These are phyloP conservation scores for Crotalus tigris DNA, from an alignment of 2,113 vertebrate species.

Conservation along the genomic window DNA sequence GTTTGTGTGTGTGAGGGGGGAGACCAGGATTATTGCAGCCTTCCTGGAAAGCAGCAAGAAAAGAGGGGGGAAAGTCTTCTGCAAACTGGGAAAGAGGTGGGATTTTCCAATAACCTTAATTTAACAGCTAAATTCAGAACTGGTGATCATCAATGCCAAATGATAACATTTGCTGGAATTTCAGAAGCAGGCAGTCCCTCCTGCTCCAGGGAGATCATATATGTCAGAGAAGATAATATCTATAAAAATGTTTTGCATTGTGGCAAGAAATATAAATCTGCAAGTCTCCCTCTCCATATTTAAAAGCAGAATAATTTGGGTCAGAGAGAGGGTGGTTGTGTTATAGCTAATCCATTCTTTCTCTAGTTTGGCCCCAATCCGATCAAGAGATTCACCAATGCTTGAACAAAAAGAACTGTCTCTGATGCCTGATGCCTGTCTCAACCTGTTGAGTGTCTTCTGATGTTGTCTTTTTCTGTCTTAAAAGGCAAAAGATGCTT, in stretches of 20 bases:
- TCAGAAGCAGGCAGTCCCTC: not conserved
- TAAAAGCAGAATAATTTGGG: not conserved
- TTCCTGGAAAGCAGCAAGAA: not conserved
- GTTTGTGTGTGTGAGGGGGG: not conserved
- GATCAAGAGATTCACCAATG: not conserved
- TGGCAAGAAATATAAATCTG: not conserved
- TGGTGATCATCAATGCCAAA: not conserved
- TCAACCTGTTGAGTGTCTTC: not conserved
- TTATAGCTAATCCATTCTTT: no score
- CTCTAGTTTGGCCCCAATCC: no score
- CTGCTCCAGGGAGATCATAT: not conserved
- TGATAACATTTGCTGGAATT: not conserved
- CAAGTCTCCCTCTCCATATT: not conserved
- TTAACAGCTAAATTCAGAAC: not conserved
- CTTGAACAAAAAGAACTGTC: not conserved
- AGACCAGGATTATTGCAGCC: not conserved
- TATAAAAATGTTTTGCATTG: not conserved
- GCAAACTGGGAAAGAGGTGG: not conserved
- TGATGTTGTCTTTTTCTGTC: not conserved
- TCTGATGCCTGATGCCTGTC: not conserved
- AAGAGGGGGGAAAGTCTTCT: not conserved
- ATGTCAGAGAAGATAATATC: not conserved
- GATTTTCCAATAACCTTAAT: not conserved
- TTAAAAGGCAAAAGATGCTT: not conserved
- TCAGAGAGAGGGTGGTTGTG: not conserved